Conservation (phyloP, 2,797 vertebrate species). For the Trachops cirrhosus region DNA sequence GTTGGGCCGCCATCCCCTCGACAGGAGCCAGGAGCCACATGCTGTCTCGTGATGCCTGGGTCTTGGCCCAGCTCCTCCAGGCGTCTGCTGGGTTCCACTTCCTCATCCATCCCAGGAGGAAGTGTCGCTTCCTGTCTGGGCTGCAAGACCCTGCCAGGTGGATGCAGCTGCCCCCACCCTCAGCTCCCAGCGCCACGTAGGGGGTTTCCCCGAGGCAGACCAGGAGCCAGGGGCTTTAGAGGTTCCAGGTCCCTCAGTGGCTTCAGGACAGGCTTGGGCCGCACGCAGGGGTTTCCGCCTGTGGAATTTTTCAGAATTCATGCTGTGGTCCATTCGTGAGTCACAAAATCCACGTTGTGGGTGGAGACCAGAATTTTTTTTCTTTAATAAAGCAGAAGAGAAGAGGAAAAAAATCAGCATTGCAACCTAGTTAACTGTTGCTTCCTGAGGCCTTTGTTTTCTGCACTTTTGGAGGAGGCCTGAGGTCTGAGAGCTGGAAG, state of each 20-base stretch:
- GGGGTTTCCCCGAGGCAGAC: neutral
- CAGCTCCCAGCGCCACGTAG: neutral
- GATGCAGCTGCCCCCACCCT: neutral
- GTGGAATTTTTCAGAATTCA: neutral
- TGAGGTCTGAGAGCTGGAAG: too few species aligned
- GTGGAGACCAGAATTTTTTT: neutral
- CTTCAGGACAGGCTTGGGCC: fast-evolving
- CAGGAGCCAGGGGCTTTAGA: neutral
- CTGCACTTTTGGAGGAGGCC: neutral
- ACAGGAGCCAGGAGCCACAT: neutral
- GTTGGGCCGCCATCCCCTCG: too few species aligned
- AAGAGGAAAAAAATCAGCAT: neutral
- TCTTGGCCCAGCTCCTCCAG: neutral
- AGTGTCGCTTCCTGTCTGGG: conserved; percentile 22
- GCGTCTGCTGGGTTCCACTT: neutral
- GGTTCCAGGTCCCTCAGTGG: neutral
- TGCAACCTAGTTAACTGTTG: too few species aligned
- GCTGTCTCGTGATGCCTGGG: neutral
- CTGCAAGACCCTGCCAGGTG: fast-evolving
- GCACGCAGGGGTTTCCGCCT: neutral
- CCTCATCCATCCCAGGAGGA: neutral
- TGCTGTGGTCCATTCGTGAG: neutral
- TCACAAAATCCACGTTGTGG: neutral
- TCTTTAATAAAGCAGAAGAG: neutral
- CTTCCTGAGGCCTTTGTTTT: too few species aligned